Evolutionary conservation across 2,888 invertebrate species (phyloP).

Genomic region (Drosophila ustulata): DNA sequence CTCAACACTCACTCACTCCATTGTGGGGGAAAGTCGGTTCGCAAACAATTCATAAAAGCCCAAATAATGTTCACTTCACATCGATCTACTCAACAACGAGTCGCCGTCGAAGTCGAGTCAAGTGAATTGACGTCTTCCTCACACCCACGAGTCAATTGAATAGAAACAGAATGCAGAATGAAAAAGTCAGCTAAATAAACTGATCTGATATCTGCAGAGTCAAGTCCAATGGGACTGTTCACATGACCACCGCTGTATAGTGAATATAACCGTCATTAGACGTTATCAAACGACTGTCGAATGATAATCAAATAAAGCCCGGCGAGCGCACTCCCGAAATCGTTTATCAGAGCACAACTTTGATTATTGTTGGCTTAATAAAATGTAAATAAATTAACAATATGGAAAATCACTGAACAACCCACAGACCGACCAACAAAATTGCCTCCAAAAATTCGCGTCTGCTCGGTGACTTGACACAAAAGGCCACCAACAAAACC

Average conservation of each 20-base stretch:
- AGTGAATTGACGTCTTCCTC: slow-evolving; percentile 18
- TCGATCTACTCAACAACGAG: slow-evolving; percentile 24
- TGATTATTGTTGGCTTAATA: slow-evolving; percentile 56
- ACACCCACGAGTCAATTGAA: neutral
- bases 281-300: slow-evolving; percentile 35
- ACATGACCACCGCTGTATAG: slow-evolving; percentile 45
- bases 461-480: slow-evolving; percentile 53
- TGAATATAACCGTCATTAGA: slow-evolving; percentile 22
- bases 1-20: slow-evolving; percentile 19
- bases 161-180: slow-evolving; percentile 1
- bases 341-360: slow-evolving; percentile 54
- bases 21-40: slow-evolving; percentile 3
- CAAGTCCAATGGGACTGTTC: slow-evolving; percentile 27
- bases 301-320: slow-evolving; percentile 55
- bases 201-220: slow-evolving; percentile 6
- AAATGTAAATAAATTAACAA: slow-evolving; percentile 57
- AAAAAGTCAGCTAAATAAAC: neutral
- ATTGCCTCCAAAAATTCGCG: slow-evolving; percentile 25
- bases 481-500: slow-evolving; percentile 26
- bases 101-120: neutral
- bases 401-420: slow-evolving; percentile 62
- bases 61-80: slow-evolving; percentile 27
- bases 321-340: slow-evolving; percentile 70
- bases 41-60: slow-evolving; percentile 44
- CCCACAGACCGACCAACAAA: neutral